Evolutionary conservation across 1,140 invertebrate genomes (phyloP).

Genomic region (Conopomorpha cramerella): DNA sequence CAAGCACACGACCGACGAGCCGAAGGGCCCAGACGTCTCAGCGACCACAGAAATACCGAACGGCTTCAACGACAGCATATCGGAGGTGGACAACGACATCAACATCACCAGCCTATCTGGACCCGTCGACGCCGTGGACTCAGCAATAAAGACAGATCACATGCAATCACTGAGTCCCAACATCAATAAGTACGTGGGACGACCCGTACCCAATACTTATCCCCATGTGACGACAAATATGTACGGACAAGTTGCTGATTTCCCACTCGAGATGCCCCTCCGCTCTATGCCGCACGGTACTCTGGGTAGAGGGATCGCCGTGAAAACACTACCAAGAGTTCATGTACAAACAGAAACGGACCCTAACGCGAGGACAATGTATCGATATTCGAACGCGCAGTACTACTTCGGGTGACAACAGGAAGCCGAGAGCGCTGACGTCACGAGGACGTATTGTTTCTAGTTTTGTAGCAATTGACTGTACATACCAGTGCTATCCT

Average conservation of each 20-base stretch:
- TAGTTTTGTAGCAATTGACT: slow-evolving; percentile 42
- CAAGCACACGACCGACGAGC: slow-evolving; percentile 31
- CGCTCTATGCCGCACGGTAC: slow-evolving; percentile 53
- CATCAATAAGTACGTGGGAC: slow-evolving; percentile 48
- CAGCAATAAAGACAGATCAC: slow-evolving; percentile 36
- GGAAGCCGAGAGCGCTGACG: slow-evolving; percentile 47
- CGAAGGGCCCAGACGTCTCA: slow-evolving; percentile 53
- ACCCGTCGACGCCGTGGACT: slow-evolving; percentile 47
- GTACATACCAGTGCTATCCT: slow-evolving; percentile 13
- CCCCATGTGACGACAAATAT: slow-evolving; percentile 55
- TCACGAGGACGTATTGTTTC: slow-evolving; percentile 60
- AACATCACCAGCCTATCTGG: slow-evolving; percentile 52
- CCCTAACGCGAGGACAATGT: slow-evolving; percentile 53
- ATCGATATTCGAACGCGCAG: slow-evolving; percentile 58
- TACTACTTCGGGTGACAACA: slow-evolving; percentile 61
- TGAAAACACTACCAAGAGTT: slow-evolving; percentile 43
- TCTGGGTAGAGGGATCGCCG: slow-evolving; percentile 42
- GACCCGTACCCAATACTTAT: slow-evolving; percentile 51
- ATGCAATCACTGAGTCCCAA: slow-evolving; percentile 50
- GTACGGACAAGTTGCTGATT: slow-evolving; percentile 55
- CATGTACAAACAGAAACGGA: slow-evolving; percentile 50
- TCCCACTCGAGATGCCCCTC: slow-evolving; percentile 51
- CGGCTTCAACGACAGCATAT: slow-evolving; percentile 59
- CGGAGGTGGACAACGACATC: slow-evolving; percentile 57
- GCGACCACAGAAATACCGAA: slow-evolving; percentile 57